Percentiles rank a stretch among this genome's conserved stretches.
phyloP scores from a whole-genome alignment of 2,888 invertebrate species.

The Anagyrus pseudococci region DNA sequence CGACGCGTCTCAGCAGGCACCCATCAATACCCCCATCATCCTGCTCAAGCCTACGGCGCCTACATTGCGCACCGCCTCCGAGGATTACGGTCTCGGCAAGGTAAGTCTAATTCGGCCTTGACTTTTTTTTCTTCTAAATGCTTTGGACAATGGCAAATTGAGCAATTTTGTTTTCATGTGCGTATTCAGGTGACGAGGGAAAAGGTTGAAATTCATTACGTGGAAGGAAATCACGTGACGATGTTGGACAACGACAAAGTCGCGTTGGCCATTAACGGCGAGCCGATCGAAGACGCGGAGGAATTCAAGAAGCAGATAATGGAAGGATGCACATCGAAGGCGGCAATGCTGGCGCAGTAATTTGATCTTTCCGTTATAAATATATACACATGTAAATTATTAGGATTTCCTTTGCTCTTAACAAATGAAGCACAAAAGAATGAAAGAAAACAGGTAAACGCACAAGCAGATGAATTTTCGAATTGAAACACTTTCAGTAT shows the following conservation, averaged over 20 bases:
- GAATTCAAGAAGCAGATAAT: constrained; percentile 48
- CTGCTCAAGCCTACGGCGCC: constrained; percentile 73
- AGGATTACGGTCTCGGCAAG: constrained; percentile 70
- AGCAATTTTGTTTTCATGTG: too few relatives aligned
- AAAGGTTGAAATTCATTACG: constrained; percentile 67
- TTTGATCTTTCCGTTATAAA: background rate
- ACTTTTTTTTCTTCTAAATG: too few relatives aligned
- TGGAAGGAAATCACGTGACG: constrained; percentile 77
- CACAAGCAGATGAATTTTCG: too few relatives aligned
- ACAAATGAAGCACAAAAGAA: background rate
- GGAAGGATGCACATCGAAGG: constrained; percentile 28
- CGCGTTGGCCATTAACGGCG: constrained; percentile 60
- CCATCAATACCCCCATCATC: constrained; percentile 67
- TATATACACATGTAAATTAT: background rate
- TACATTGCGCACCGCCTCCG: constrained; percentile 64
- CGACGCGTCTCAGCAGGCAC: constrained; percentile 61
- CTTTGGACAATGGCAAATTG: too few relatives aligned
- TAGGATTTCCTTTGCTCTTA: background rate
- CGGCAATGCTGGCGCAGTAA: background rate
- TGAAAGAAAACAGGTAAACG: background rate
- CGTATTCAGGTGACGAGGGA: constrained; percentile 65
- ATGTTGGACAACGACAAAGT: constrained; percentile 73
- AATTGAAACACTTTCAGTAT: too few relatives aligned
- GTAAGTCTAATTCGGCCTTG: constrained; percentile 47
- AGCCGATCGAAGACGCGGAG: constrained; percentile 50